These are phyloP conservation scores for Mus spicilegus DNA, from an alignment of 2,113 vertebrate species.

Conservation along the genomic window DNA sequence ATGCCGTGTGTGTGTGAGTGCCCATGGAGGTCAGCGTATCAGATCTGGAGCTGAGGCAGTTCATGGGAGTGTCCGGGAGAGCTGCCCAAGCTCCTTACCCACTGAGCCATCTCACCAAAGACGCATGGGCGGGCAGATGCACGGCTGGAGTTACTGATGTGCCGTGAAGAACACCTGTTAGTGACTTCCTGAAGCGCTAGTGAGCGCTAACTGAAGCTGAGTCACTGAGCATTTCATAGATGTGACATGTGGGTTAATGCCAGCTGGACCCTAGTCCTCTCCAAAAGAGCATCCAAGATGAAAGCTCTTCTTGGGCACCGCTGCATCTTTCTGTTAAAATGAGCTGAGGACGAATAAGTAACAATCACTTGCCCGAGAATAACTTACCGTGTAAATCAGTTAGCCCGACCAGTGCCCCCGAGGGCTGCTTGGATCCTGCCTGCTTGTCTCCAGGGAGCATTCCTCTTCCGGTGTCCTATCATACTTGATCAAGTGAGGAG, in stretches of 20 bases:
- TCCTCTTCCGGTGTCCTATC: not conserved
- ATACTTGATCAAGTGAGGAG: not conserved
- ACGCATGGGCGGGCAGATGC: constrained; percentile 18
- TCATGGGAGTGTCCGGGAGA: too few species aligned
- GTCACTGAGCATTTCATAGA: constrained; percentile 19
- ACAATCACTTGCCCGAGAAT: constrained; percentile 31
- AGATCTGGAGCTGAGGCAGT: not conserved
- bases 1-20: not conserved
- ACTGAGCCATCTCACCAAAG: constrained; percentile 12
- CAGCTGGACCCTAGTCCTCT: not conserved
- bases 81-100: not conserved
- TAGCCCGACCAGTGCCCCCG: not conserved
- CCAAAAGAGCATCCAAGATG: constrained; percentile 23
- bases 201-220: constrained; percentile 45
- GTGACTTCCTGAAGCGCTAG: constrained; percentile 57
- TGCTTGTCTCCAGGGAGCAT: constrained; percentile 25
- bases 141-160: constrained; percentile 52
- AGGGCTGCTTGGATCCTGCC: not conserved
- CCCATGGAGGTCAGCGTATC: too few species aligned
- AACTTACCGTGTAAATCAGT: not conserved
- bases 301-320: not conserved
- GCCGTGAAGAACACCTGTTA: constrained; percentile 39
- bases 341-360: constrained; percentile 49
- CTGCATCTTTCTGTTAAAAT: constrained; percentile 50
- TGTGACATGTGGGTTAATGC: constrained; percentile 30